These are phyloP conservation scores for Xerus inauris DNA, from an alignment of 2,113 vertebrate genomes.

Conservation along the genomic window DNA sequence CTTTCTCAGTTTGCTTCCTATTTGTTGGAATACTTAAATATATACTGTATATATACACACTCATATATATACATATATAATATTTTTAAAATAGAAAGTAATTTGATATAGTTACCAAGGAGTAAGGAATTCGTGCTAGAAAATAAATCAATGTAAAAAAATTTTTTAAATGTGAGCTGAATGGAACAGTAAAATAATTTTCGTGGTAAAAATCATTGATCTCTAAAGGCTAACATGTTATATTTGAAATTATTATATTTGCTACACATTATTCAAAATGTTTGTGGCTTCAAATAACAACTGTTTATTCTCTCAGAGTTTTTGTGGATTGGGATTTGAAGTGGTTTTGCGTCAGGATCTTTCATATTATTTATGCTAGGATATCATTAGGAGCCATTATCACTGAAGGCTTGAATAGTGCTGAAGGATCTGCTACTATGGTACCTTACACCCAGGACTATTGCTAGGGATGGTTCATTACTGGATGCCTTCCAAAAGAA, in stretches of 20 bases:
- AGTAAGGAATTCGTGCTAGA: background rate
- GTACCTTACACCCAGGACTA: background rate
- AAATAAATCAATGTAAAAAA: background rate
- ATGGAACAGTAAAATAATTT: background rate
- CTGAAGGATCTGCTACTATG: background rate
- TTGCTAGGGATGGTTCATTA: background rate
- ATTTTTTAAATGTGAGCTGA: background rate
- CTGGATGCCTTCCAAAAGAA: background rate
- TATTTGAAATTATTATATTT: background rate
- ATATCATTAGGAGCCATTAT: rapidly evolving
- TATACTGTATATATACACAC: too few species aligned
- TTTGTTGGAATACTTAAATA: background rate
- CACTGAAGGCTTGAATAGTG: background rate
- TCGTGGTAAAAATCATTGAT: background rate
- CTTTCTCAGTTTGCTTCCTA: background rate
- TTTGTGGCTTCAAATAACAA: background rate
- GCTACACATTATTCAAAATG: background rate
- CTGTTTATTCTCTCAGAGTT: background rate
- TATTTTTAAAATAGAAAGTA: background rate
- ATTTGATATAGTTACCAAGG: background rate
- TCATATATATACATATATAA: background rate
- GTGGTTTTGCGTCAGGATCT: background rate
- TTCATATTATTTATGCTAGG: background rate
- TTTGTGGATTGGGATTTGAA: background rate
- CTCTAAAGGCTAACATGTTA: background rate